These are phyloP conservation scores for Platyscapa corneri DNA, from an alignment of 1,140 invertebrate genomes.

Conservation along the genomic window DNA sequence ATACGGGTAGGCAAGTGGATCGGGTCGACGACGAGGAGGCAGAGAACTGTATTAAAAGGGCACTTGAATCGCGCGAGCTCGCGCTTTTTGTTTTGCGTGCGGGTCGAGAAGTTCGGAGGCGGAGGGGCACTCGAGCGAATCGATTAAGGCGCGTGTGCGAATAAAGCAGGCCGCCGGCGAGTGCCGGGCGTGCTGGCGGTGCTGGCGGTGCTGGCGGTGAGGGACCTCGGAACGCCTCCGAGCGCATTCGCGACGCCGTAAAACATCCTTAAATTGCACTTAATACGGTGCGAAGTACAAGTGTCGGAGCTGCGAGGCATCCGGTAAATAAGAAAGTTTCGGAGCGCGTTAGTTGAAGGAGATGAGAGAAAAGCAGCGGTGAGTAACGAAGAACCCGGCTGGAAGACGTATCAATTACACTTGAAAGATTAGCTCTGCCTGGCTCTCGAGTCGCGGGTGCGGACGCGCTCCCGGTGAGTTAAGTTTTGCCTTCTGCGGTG, in stretches of 20 bases:
- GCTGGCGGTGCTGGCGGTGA: no score
- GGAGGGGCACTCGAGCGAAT: no score
- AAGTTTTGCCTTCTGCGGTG: conserved; percentile 6
- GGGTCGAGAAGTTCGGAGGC: neutral
- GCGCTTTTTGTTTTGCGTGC: neutral
- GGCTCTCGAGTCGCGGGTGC: neutral
- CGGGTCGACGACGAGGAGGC: neutral
- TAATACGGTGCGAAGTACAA: conserved; percentile 57
- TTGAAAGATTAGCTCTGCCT: conserved; percentile 53
- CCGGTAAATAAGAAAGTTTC: conserved; percentile 64
- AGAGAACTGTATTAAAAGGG: conserved; percentile 27
- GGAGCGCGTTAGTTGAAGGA: conserved; percentile 53
- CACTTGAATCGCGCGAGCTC: neutral
- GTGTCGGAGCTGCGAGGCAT: conserved; percentile 48
- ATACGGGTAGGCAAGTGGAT: conserved; percentile 25
- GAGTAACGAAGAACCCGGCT: conserved; percentile 32
- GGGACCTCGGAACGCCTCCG: no score
- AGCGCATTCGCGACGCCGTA: neutral
- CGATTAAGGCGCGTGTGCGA: neutral
- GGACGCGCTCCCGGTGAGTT: no score
- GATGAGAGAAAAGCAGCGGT: neutral
- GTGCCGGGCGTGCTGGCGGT: no score
- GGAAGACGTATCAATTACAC: conserved; percentile 56
- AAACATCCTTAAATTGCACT: conserved; percentile 35
- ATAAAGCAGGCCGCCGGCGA: no score